These are phyloP conservation scores for Dione vanillae DNA, from an alignment of 2,888 invertebrate species.

Conservation along the genomic window DNA sequence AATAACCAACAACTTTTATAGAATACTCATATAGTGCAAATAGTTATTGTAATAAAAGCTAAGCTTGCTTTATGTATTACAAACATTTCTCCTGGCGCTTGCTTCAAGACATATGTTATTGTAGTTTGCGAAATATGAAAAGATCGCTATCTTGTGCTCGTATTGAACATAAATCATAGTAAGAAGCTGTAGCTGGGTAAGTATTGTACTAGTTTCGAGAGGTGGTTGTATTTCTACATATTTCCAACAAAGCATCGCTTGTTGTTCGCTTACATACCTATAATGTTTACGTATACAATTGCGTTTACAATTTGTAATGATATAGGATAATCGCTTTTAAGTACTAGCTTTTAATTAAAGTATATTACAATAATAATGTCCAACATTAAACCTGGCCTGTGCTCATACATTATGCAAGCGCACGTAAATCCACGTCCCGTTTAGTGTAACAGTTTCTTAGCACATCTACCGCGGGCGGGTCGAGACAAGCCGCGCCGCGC, in stretches of 20 bases:
- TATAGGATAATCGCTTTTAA: neutral
- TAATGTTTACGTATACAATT: too few relatives aligned
- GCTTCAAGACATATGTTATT: neutral
- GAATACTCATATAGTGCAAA: too few relatives aligned
- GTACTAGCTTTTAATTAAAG: too few relatives aligned
- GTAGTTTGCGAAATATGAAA: neutral
- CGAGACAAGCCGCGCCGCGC: neutral
- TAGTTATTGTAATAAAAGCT: too few relatives aligned
- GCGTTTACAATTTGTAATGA: neutral
- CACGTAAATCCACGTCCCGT: too few relatives aligned
- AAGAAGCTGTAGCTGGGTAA: neutral
- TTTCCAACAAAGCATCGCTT: neutral
- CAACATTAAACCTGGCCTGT: too few relatives aligned
- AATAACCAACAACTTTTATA: too few relatives aligned
- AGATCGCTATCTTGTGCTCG: neutral
- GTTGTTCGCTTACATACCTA: neutral
- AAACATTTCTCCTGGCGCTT: neutral
- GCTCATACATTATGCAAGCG: too few relatives aligned
- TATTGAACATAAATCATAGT: conserved; percentile 3
- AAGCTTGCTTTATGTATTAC: too few relatives aligned
- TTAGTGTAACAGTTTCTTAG: neutral
- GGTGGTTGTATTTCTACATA: neutral
- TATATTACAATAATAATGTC: too few relatives aligned
- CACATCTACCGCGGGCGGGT: neutral
- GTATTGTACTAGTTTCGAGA: conserved; percentile 7